Conservation (phyloP, 2,113 vertebrate species). For the Argyrosomus japonicus region DNA sequence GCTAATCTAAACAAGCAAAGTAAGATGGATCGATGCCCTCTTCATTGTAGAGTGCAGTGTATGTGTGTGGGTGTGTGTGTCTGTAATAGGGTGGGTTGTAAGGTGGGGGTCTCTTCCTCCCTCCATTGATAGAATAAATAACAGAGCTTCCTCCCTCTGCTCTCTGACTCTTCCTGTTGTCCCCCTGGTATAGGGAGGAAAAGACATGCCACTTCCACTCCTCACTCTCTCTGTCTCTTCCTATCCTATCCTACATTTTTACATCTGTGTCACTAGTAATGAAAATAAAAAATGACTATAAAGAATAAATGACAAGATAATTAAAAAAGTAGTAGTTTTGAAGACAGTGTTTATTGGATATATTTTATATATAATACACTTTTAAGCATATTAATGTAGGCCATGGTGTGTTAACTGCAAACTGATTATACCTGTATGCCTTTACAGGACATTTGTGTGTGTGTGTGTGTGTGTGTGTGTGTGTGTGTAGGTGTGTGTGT, state of each 20-base stretch:
- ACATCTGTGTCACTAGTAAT: neutral
- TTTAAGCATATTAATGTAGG: conserved; percentile 7
- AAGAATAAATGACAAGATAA: neutral
- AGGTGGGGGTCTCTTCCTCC: conserved; percentile 57
- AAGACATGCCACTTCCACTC: conserved; percentile 37
- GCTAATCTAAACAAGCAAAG: conserved; percentile 58
- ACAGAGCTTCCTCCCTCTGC: conserved; percentile 64
- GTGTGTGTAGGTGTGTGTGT: conserved; percentile 50
- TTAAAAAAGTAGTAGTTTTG: neutral
- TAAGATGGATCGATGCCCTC: conserved; percentile 43
- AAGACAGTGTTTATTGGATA: neutral
- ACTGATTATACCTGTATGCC: conserved; percentile 48
- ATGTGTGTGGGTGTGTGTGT: conserved; percentile 25
- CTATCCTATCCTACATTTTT: neutral
- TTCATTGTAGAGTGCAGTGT: conserved; percentile 3
- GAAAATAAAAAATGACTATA: neutral
- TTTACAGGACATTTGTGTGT: conserved; percentile 43
- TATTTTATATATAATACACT: neutral
- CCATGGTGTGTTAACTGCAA: conserved; percentile 29
- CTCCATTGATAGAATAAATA: conserved; percentile 72
- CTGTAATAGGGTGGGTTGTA: conserved; percentile 33
- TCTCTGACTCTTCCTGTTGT: conserved; percentile 67
- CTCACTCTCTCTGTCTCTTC: neutral
- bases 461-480: conserved; percentile 47
- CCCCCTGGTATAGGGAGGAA: conserved; percentile 28